Base-by-base conservation (phyloP, 2,113 vertebrate genomes). In the Melanerpes aurifrons region DNA sequence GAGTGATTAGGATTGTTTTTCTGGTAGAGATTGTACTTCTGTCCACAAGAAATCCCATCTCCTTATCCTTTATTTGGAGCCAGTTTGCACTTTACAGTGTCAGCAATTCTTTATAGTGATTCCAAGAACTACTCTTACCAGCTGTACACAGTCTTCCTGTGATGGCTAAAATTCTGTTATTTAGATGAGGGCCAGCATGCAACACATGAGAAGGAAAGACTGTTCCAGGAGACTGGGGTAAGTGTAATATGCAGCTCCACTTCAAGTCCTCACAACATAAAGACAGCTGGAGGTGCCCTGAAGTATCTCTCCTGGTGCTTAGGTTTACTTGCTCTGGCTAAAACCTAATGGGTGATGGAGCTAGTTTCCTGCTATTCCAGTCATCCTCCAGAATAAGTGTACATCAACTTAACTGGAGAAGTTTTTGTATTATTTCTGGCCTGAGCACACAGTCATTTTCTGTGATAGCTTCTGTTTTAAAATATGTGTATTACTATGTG, bases 351-450 rank as follows among this genome's bases (percentile, higher is more conserved):
- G 66, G 15, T 69, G 54, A 43, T 62, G 17, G 13, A 58, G 31
- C 12, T 19, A 64, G 71, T 78, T 81, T 26, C 9, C 31, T 64
- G 21, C 54, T 84, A 3, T 75, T 57, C 17, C 12, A 32, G 22
- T 68, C 1, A 12, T 71, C 90, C 47, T 76, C 62, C 10, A 61
- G 37, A 31, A 40, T 69, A 25, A 61, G 1, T 0, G 0, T 66
- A 31, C 5, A 6, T 82, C 18, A 79, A 28, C 48, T 64, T 71
- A 69, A 57, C 32, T 24, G 32, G 54, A 71, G 53, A 76, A 53
- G 7, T 12, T 86, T 81, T 86, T 70, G 22, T 73, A 25, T 24
- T 71, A 15, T 15, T 40, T 89, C 59, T 73, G 68, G 56, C 15
- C 56, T 48, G 28, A 61, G 31, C 16, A 31, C 12, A 3, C 7